phyloP scores from a whole-genome alignment of 2,113 vertebrate genomes.

The Catharus fuscescens region DNA sequence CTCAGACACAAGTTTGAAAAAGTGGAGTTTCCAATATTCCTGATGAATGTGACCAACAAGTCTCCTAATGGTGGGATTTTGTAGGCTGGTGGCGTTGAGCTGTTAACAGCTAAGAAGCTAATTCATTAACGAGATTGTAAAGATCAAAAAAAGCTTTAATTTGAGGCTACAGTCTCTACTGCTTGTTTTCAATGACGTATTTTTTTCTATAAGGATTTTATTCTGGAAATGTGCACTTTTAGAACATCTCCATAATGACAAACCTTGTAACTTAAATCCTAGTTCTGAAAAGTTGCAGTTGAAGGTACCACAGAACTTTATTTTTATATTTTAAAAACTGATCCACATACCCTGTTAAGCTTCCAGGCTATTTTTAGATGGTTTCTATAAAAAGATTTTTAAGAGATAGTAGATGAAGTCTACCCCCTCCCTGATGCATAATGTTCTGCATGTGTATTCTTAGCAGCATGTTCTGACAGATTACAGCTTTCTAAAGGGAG shows the following conservation, averaged over 20 bases:
- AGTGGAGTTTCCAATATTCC: background rate
- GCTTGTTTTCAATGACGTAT: background rate
- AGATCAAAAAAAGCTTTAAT: background rate
- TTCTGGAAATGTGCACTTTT: background rate
- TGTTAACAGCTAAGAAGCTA: background rate
- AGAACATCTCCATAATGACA: background rate
- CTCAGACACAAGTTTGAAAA: background rate
- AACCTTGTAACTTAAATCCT: background rate
- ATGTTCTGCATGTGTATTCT: conserved; percentile 38
- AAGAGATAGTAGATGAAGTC: background rate
- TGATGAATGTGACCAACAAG: background rate
- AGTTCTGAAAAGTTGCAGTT: background rate
- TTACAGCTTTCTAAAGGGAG: conserved; percentile 30
- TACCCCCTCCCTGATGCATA: background rate
- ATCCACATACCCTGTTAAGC: background rate
- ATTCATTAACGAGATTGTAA: background rate
- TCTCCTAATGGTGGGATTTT: background rate
- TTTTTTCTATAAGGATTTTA: background rate
- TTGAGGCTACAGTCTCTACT: background rate
- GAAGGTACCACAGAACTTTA: background rate
- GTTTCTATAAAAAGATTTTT: conserved; percentile 33
- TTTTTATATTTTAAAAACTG: background rate
- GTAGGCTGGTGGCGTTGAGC: background rate
- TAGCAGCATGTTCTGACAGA: conserved; percentile 17
- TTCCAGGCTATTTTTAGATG: conserved; percentile 20